Evolutionary conservation across 1,140 invertebrate species (phyloP).

Genomic region (Homalodisca vitripennis): DNA sequence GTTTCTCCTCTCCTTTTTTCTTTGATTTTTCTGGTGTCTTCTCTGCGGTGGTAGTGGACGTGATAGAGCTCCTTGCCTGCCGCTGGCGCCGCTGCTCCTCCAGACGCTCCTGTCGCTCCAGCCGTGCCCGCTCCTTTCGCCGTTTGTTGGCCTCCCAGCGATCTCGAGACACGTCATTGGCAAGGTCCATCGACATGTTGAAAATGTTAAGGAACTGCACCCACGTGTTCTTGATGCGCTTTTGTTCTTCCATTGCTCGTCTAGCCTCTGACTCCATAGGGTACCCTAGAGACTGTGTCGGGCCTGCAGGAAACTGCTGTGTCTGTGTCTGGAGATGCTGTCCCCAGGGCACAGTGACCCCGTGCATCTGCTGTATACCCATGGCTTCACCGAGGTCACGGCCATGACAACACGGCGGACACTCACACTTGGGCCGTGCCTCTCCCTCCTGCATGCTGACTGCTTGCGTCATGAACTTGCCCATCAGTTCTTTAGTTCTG

Average conservation of each 20-base stretch:
- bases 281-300: not conserved
- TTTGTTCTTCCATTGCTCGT: constrained; percentile 1
- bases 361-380: not conserved
- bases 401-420: not conserved
- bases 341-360: constrained; percentile 2
- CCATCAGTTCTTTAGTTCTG: constrained; percentile 2
- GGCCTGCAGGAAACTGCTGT: not conserved
- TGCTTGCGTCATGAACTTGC: constrained; percentile 4
- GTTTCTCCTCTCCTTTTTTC: not conserved
- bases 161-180: constrained; percentile 9
- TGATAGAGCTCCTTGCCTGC: not conserved
- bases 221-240: constrained; percentile 11
- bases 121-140: not conserved
- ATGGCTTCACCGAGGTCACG: not conserved
- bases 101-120: not conserved
- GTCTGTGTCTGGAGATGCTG: not conserved
- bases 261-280: not conserved
- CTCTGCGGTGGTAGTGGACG: not conserved
- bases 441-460: not conserved
- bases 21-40: not conserved
- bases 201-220: constrained; percentile 16
- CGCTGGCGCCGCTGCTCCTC: constrained; percentile 14
- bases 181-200: constrained; percentile 9
- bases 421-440: not conserved
- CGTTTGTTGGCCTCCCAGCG: not conserved